phyloP scores from a whole-genome alignment of 2,797 vertebrate species.

The Fundulus diaphanus region DNA sequence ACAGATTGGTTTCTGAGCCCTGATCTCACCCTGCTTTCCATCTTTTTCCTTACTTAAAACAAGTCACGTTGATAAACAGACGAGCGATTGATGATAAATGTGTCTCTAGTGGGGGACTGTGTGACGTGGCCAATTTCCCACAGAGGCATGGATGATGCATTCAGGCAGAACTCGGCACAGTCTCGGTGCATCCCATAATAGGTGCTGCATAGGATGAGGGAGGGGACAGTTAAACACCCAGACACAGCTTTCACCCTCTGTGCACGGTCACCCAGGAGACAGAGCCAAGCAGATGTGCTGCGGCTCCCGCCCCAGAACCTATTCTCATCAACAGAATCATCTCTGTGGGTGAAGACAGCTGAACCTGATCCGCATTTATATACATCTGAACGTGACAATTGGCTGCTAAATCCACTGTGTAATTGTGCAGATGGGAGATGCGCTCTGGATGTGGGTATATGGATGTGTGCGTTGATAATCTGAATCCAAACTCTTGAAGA shows the following conservation, averaged over 20 bases:
- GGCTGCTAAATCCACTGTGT: slow-evolving; percentile 64
- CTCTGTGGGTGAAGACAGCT: slow-evolving; percentile 58
- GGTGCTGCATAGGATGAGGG: slow-evolving; percentile 44
- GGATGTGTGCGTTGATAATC: slow-evolving; percentile 30
- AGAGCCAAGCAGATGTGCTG: slow-evolving; percentile 64
- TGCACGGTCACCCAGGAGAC: slow-evolving; percentile 44
- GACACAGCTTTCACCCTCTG: slow-evolving; percentile 52
- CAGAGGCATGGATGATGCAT: slow-evolving; percentile 23
- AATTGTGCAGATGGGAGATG: slow-evolving; percentile 53
- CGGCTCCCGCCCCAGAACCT: slow-evolving; percentile 57
- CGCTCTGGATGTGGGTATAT: slow-evolving; percentile 6
- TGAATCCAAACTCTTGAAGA: slow-evolving; percentile 7
- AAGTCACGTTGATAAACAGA: slow-evolving; percentile 29
- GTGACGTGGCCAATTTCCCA: slow-evolving; percentile 28
- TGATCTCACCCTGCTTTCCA: slow-evolving; percentile 2
- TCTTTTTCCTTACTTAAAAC: slow-evolving; percentile 8
- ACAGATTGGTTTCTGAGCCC: neutral
- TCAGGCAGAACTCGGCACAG: slow-evolving; percentile 12
- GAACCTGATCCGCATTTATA: slow-evolving; percentile 61
- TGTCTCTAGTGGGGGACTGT: slow-evolving; percentile 14
- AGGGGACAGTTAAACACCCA: slow-evolving; percentile 14
- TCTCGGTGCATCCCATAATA: slow-evolving; percentile 37
- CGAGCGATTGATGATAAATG: slow-evolving; percentile 49
- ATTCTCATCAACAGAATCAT: slow-evolving; percentile 70
- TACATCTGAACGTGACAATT: slow-evolving; percentile 56